phyloP scores from a whole-genome alignment of 2,888 invertebrate species.

The Lagria hirta region DNA sequence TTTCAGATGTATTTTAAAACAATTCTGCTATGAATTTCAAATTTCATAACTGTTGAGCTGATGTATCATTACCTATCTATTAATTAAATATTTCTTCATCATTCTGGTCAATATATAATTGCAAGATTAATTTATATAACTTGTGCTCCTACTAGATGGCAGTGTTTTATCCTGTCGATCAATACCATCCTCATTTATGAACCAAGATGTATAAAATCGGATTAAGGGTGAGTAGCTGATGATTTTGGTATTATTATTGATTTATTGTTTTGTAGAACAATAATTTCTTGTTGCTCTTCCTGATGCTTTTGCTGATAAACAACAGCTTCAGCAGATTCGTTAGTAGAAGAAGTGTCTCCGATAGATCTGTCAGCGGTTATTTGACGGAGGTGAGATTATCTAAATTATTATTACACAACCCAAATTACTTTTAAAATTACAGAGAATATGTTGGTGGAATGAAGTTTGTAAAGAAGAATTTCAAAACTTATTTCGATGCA shows the following conservation, averaged over 20 bases:
- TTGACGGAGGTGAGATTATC: slow-evolving; percentile 70
- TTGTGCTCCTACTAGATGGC: slow-evolving; percentile 17
- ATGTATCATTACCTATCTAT: too few species aligned
- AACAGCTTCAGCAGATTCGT: slow-evolving; percentile 9
- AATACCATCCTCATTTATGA: slow-evolving; percentile 3
- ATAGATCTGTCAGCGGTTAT: slow-evolving; percentile 79
- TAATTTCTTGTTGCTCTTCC: slow-evolving; percentile 10
- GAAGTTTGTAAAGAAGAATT: slow-evolving; percentile 92
- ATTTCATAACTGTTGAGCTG: too few species aligned
- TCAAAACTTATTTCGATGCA: slow-evolving; percentile 81
- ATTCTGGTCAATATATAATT: too few species aligned
- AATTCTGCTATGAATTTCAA: too few species aligned
- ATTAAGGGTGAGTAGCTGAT: slow-evolving; percentile 14
- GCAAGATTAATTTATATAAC: too few species aligned
- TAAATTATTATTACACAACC: neutral
- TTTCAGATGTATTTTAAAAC: too few species aligned
- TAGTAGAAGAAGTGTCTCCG: slow-evolving; percentile 67
- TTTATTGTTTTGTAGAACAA: too few species aligned
- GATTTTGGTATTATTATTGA: too few species aligned
- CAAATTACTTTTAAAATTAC: slow-evolving; percentile 14
- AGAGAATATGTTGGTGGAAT: slow-evolving; percentile 94
- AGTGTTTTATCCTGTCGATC: slow-evolving; percentile 3
- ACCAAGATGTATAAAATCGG: slow-evolving; percentile 12
- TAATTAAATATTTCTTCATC: too few species aligned
- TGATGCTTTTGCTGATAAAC: slow-evolving; percentile 12